Evolutionary conservation across 2,888 invertebrate species (phyloP).

Genomic region (Cybosia mesomella): DNA sequence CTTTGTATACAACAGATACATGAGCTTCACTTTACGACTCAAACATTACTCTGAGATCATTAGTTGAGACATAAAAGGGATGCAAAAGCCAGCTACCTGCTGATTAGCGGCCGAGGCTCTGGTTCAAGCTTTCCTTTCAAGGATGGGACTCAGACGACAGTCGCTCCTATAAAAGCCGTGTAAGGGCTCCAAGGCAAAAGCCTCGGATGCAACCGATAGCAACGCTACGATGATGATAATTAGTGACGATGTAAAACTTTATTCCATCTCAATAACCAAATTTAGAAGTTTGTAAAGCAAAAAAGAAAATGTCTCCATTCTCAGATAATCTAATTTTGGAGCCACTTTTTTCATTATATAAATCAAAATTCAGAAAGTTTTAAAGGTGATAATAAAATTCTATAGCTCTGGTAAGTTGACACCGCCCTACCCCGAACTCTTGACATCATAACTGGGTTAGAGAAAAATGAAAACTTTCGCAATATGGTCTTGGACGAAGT

Average conservation of each 20-base stretch:
- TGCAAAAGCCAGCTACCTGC: background rate
- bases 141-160: background rate
- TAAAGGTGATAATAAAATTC: slow-evolving; percentile 71
- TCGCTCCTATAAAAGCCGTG: background rate
- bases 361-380: slow-evolving; percentile 64
- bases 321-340: slow-evolving; percentile 46
- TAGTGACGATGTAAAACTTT: slow-evolving; percentile 38
- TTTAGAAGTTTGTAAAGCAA: slow-evolving; percentile 19
- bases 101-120: background rate
- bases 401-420: slow-evolving; percentile 64
- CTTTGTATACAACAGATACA: slow-evolving; percentile 77
- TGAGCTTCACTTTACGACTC: slow-evolving; percentile 39
- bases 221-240: slow-evolving; percentile 28
- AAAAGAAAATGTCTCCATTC: slow-evolving; percentile 13
- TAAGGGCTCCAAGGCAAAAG: background rate
- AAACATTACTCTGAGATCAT: slow-evolving; percentile 32
- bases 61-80: slow-evolving; percentile 23
- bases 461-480: slow-evolving; percentile 82
- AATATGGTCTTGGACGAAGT: slow-evolving; percentile 73
- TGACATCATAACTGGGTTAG: slow-evolving; percentile 78
- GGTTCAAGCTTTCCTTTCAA: background rate
- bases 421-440: slow-evolving; percentile 60
- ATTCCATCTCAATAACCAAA: slow-evolving; percentile 24
- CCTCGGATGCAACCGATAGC: background rate
- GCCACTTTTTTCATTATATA: slow-evolving; percentile 57